Base-by-base conservation (phyloP, 2,797 vertebrate genomes). In the Lepus oiostolus region DNA sequence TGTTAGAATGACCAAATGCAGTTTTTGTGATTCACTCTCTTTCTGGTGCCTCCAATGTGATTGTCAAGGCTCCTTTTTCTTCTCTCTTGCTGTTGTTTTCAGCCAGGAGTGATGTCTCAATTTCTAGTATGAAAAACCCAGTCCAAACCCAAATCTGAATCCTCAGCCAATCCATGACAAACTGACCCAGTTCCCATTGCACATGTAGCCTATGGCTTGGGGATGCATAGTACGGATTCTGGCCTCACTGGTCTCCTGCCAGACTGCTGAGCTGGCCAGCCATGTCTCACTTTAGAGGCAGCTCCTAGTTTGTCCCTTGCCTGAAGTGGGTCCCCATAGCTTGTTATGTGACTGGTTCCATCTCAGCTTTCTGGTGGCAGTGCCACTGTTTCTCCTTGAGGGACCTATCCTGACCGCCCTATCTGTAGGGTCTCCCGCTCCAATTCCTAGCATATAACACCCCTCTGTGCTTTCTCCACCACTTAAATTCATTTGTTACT, bases 121-220 rank as follows among this genome's bases (percentile, higher is more conserved):
- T 88, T 92, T 75, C 30, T 72, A 82, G 42, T 47, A 14, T 60
- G 67, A 71, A 84, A 96, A 90, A 35, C 14, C 19, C 35, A 70
- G 12, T 38, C 24, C n/a, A 91, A 84, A 70, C 32, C 35, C 50
- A 75, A 26, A 42, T 67, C 67, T 88, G 50, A 58, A 16, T 84
- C 5, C 5, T 2, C 2, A 11, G 54, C 11, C 35, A 63, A 17
- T 58, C 91, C 47, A 58, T 16, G 13, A 19, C 13, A 76, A 62
- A 93, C 88, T 17, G 13, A 10, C 42, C 4, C 24, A 35, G 11
- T 54, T 35, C 52, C 7, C 2, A 21, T 5, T 32, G 80, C 54
- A 80, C 67, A 16, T 26, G 19, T 90, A 71, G 35, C 50, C 67
- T 79, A 24, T 65, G 30, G n/a, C 38, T 75, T 38, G 12, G 32